Percentiles rank a stretch among this genome's conserved stretches.
Evolutionary conservation across 2,797 vertebrate species (phyloP).

Genomic region (Coregonus sp.): DNA sequence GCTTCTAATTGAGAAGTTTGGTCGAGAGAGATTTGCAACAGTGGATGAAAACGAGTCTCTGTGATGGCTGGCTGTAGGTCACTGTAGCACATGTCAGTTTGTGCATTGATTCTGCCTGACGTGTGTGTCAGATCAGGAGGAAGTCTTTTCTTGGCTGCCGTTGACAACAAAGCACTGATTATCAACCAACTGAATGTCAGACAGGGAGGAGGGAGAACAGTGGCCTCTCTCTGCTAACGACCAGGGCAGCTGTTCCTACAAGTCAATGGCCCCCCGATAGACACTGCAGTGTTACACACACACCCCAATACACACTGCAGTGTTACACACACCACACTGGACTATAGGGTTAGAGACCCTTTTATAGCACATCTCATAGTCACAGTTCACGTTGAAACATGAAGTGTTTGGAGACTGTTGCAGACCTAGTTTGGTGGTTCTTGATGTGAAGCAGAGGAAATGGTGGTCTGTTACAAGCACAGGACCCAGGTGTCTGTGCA

Average conservation of each 20-base stretch:
- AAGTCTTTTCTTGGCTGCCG: constrained; percentile 33
- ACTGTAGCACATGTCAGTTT: constrained; percentile 22
- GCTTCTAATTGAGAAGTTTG: background rate
- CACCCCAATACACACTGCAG: background rate
- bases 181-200: constrained; percentile 43
- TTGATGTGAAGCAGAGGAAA: constrained; percentile 43
- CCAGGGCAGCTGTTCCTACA: constrained; percentile 60
- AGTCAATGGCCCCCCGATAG: constrained; percentile 29
- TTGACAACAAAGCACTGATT: constrained; percentile 64
- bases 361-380: background rate
- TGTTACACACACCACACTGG: background rate
- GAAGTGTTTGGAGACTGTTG: constrained; percentile 13
- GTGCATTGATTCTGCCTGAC: constrained; percentile 42
- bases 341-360: background rate
- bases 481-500: constrained; percentile 35
- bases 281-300: background rate
- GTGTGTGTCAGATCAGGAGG: constrained; percentile 36
- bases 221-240: constrained; percentile 54
- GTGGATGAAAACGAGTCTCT: constrained; percentile 3
- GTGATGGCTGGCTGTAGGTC: background rate
- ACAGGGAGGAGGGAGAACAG: constrained; percentile 57
- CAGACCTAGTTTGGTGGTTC: constrained; percentile 17
- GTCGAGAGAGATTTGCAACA: background rate
- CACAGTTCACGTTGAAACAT: background rate
- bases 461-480: constrained; percentile 40